Percentiles rank a stretch among this genome's conserved stretches.
Evolutionary conservation across 2,888 invertebrate species (phyloP).

Genomic region (Agrochola lota): DNA sequence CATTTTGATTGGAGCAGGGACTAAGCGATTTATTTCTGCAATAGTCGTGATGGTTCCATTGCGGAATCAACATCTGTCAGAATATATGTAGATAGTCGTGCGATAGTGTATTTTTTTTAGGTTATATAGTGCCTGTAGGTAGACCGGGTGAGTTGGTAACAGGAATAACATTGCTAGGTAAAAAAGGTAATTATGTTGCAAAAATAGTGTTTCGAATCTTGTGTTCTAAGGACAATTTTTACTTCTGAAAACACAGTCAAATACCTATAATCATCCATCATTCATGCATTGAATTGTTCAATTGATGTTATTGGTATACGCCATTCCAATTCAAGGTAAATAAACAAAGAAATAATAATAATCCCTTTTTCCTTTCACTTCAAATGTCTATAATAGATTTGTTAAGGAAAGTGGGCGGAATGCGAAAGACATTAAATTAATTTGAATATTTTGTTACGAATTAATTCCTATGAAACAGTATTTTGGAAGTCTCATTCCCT

Average conservation of each 20-base stretch:
- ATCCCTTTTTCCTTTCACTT: neutral
- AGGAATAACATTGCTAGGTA: neutral
- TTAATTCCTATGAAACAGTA: slow-evolving; percentile 15
- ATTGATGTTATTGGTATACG: neutral
- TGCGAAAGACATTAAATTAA: slow-evolving; percentile 15
- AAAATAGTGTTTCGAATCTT: neutral
- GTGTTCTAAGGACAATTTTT: neutral
- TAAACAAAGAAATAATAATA: neutral
- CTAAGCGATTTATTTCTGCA: neutral
- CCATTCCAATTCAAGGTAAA: slow-evolving; percentile 3
- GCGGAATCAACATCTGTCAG: neutral
- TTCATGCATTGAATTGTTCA: neutral
- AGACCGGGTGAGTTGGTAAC: no score
- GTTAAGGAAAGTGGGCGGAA: neutral
- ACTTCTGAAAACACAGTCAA: neutral
- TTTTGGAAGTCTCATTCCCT: neutral
- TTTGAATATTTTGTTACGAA: slow-evolving; percentile 38
- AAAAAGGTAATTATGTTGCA: neutral
- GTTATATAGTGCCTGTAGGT: no score
- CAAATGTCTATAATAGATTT: slow-evolving; percentile 11
- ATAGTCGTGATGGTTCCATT: neutral
- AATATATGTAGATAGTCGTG: neutral
- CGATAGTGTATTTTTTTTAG: neutral
- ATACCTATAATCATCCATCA: neutral
- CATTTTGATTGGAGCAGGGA: neutral